These are phyloP conservation scores for Hanleya hanleyi DNA, from an alignment of 2,888 invertebrate genomes.

Conservation along the genomic window DNA sequence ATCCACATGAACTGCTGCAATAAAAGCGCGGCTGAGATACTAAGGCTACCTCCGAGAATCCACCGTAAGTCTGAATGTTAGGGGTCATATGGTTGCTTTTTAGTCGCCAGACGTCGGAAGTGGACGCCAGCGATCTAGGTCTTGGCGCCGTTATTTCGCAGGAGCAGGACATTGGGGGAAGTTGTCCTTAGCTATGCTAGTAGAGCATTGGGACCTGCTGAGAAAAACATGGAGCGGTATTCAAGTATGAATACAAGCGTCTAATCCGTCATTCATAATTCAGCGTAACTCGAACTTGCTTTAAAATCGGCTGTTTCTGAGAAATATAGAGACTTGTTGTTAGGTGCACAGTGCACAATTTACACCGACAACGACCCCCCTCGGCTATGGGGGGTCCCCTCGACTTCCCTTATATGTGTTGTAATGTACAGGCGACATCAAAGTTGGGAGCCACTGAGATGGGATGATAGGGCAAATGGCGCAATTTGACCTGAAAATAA, in stretches of 20 bases:
- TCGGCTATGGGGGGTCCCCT: no score
- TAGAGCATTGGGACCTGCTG: neutral
- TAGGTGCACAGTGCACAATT: neutral
- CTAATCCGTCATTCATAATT: no score
- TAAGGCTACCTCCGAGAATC: no score
- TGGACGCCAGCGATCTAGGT: neutral
- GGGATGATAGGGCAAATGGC: neutral
- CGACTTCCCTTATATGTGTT: no score
- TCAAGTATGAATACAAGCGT: neutral
- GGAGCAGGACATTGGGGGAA: neutral
- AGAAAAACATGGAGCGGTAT: neutral
- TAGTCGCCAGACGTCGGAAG: neutral
- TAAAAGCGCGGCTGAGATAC: no score
- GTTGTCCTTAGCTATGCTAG: neutral
- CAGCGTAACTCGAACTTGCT: neutral
- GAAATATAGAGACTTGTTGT: neutral
- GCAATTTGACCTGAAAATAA: neutral
- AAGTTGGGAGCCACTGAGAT: slow-evolving; percentile 26
- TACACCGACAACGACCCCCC: neutral
- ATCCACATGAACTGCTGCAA: no score
- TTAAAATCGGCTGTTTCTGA: neutral
- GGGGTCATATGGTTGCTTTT: no score
- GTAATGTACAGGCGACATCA: neutral
- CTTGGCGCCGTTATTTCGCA: neutral
- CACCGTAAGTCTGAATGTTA: no score